Evolutionary conservation across 2,797 vertebrate species (phyloP), one percentile per base, ranked within the genome.

Genomic region (Antennarius maculatus): DNA sequence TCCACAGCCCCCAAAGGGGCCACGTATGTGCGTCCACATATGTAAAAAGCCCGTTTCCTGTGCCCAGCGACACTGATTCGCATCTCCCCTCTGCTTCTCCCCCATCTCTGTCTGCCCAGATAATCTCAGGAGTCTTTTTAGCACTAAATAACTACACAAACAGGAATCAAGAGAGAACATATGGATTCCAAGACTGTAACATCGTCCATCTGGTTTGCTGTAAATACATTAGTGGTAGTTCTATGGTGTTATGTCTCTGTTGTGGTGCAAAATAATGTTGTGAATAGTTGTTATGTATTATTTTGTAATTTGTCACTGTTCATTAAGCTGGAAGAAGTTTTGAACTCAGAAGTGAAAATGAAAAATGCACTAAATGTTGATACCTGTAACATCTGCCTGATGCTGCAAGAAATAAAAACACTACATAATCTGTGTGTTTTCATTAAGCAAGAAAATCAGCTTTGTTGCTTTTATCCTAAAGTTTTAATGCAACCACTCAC

Each of bases 1-100:
- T 55, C 64, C 61, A 7, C 49, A 29, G 54, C 43, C 71, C 75
- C 76, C 74, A 83, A 61, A 88, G 85, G 76, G 90, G 76, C 42
- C 2, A 9, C 37, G 66, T 80, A 52, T 81, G 85, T 75, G 78
- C 82, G 79, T 82, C 79, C 80, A 77, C 88, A 89, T 90, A 90
- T 88, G 90, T 86, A 87, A 89, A 23, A 77, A 86, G 84, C 74
- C 78, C 58, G 67, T 87, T 88, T 88, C 75, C 86, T 83, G 60
- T 83, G 77, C 87, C 83, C 85, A 76, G 79, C 69, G 47, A 55
- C 69, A 58, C 74, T 76, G 71, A 62, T 77, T 69, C 86, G 71
- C 79, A 63, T 82, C 66, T 75, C 65, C 54, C n/a, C 68, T 48
- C 46, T 54, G 57, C 53, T 73, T 59, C 18, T 58, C 61, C 23